phyloP scores from a whole-genome alignment of 2,888 invertebrate genomes.

The Notodromas monacha region DNA sequence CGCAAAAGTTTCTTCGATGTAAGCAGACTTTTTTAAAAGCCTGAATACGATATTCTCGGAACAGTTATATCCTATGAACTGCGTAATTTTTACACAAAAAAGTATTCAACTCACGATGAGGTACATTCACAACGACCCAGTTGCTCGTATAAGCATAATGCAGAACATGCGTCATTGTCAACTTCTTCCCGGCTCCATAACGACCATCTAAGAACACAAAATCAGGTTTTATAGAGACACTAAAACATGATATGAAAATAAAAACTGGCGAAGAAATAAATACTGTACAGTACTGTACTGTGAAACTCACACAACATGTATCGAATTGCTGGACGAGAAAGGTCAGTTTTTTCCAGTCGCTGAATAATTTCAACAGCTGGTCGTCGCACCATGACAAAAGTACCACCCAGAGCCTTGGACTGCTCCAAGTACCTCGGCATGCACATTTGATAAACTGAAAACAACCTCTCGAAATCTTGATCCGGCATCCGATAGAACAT shows the following conservation, averaged over 20 bases:
- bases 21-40: too few relatives aligned
- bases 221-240: background rate
- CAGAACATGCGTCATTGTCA: background rate
- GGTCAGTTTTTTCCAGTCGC: background rate
- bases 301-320: background rate
- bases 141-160: background rate
- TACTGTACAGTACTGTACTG: background rate
- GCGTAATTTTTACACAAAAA: too few relatives aligned
- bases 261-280: background rate
- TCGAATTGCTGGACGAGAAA: background rate
- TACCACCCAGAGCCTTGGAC: background rate
- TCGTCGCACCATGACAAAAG: background rate
- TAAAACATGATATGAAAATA: background rate
- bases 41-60: too few relatives aligned
- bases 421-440: too few relatives aligned
- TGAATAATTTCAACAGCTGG: conserved; percentile 1
- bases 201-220: background rate
- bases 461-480: too few relatives aligned
- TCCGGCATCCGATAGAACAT: too few relatives aligned
- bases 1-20: too few relatives aligned
- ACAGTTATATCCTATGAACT: too few relatives aligned
- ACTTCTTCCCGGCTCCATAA: background rate
- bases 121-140: background rate
- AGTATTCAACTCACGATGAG: too few relatives aligned
- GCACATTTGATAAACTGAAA: too few relatives aligned